Evolutionary conservation across 2,888 invertebrate species (phyloP).

Genomic region (Elysia crispata): DNA sequence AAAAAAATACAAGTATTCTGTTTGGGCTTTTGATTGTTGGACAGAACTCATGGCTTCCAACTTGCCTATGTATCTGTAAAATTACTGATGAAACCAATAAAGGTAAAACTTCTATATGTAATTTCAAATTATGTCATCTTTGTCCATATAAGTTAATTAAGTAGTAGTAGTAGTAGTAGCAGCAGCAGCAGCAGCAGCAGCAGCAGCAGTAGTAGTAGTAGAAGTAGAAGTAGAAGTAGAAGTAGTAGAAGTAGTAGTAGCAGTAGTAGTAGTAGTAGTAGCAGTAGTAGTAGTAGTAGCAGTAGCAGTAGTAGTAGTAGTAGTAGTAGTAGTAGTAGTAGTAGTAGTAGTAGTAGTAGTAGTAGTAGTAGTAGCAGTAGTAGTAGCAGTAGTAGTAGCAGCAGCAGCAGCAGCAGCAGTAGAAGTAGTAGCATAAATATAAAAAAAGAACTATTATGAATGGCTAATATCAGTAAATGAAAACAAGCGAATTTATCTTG

Average conservation of each 20-base stretch:
- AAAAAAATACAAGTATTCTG: too few species aligned
- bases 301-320: constrained; percentile 25
- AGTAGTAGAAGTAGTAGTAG: constrained; percentile 29
- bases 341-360: constrained; percentile 15
- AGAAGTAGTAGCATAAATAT: constrained; percentile 32
- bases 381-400: constrained; percentile 35
- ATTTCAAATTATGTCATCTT: too few species aligned
- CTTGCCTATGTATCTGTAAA: too few species aligned
- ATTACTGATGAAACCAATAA: too few species aligned
- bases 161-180: constrained; percentile 36
- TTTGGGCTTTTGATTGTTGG: too few species aligned
- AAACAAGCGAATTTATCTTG: too few species aligned
- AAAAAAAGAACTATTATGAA: too few species aligned
- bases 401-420: constrained; percentile 18
- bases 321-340: constrained; percentile 36
- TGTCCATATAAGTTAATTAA: too few species aligned
- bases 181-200: neutral
- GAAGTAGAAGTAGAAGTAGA: constrained; percentile 28
- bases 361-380: constrained; percentile 32
- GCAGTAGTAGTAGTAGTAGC: constrained; percentile 27
- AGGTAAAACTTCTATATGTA: too few species aligned
- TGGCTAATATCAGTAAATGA: too few species aligned
- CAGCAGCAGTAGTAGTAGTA: constrained; percentile 10
- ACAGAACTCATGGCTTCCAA: too few species aligned
- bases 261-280: constrained; percentile 24